These are phyloP conservation scores for Cheirogaleus major DNA, from an alignment of 2,797 vertebrate genomes.

Conservation along the genomic window DNA sequence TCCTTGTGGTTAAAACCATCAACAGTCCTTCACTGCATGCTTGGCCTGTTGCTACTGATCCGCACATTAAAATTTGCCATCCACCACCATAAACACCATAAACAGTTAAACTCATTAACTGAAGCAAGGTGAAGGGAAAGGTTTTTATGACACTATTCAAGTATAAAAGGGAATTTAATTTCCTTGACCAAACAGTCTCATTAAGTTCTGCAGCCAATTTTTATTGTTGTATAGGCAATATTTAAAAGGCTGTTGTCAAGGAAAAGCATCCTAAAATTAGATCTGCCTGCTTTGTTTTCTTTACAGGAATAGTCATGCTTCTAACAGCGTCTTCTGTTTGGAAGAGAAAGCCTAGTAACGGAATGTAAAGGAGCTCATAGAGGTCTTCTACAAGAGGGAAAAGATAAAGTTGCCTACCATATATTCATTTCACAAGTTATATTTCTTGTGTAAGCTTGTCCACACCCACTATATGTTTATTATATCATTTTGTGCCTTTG, in stretches of 20 bases:
- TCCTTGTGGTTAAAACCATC: not conserved
- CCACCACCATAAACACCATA: not conserved
- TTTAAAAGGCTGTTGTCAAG: slow-evolving; percentile 71
- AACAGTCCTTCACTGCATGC: not conserved
- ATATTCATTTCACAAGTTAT: not conserved
- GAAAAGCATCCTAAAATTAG: slow-evolving; percentile 71
- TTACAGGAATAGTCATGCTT: slow-evolving; percentile 38
- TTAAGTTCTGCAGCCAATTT: slow-evolving; percentile 65
- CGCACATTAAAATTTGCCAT: not conserved
- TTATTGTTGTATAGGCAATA: slow-evolving; percentile 18
- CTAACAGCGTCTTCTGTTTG: slow-evolving; percentile 39
- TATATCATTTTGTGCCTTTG: not conserved
- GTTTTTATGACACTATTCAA: not conserved
- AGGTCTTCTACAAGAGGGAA: not conserved
- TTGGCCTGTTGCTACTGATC: not conserved
- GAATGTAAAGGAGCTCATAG: slow-evolving; percentile 45
- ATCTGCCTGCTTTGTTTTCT: slow-evolving; percentile 57
- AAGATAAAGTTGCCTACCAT: not conserved
- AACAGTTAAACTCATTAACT: not conserved
- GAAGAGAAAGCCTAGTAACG: slow-evolving; percentile 31
- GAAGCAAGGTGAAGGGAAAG: not conserved
- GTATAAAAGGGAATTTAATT: not conserved
- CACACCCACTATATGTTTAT: not conserved
- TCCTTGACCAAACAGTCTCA: slow-evolving; percentile 38
- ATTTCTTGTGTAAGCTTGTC: slow-evolving; percentile 28